Evolutionary conservation across 2,113 vertebrate species (phyloP), one percentile per base, ranked within the genome.

Genomic region (Ammodytes dubius): DNA sequence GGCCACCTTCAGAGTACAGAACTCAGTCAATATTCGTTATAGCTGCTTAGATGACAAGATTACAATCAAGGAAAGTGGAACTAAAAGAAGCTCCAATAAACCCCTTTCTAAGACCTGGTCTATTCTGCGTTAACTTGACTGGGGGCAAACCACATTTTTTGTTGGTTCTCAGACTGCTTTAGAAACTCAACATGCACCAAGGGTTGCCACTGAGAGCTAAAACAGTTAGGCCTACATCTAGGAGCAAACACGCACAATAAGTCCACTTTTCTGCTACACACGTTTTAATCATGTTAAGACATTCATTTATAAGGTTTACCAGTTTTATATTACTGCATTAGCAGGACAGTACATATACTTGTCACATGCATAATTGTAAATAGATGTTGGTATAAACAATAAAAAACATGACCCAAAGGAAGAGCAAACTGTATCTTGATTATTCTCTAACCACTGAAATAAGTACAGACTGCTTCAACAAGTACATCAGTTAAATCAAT

Each of bases 1-100:
- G 52, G 53, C 59, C 68, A 70, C 81, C 93, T 94, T 53, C 13
- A 73, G 45, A 78, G 11, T 11, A 73, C 8, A 60, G 43, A 42
- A 39, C 7, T 69, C 42, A 42, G 47, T 74, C n/a, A 61, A 2
- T 27, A 45, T 46, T 9, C 45, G 7, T 40, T 60, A 35, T 14
- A 43, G 11, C 11, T 67, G 37, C 58, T 69, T 7, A 19, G 1
- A 12, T 49, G 4, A 52, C 5, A 45, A 35, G 47, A 67, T 40
- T 27, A n/a, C 77, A 70, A 70, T 7, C 27, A 27, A 50, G 4
- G 19, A 11, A 4, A 13, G 58, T 47, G 9, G 1, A 12, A 47
- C 8, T 59, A 11, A 42, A 52, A 35, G 27, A 73, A 10, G 3
- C 7, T 40, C 11, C 13, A 35, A 70, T 56, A 52, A 49, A n/a